Base-by-base conservation (phyloP, 2,113 vertebrate species). In the human (Homo sapiens) region DNA sequence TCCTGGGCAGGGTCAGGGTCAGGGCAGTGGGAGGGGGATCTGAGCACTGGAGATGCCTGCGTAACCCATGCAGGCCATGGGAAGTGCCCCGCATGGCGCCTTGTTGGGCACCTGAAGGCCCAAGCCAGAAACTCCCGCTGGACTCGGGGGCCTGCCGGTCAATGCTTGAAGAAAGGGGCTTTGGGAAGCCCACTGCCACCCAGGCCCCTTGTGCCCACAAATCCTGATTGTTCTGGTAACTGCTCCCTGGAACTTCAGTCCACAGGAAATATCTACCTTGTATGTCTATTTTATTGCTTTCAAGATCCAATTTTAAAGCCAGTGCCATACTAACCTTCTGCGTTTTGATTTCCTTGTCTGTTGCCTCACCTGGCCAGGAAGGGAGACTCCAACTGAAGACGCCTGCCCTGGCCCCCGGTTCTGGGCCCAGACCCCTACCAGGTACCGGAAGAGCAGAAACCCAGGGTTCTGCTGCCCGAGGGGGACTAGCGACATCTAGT, bases 241-340 rank as follows among this genome's bases (percentile, higher is more conserved):
- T 1, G 8, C 43, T 40, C 10, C 38, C 30, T 27, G 9, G 25
- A 76, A 38, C 40, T 72, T 70, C 5, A 35, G 4, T 22, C 23
- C 8, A 0, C 30, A 4, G 3, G 5, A 35, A 38, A 5, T 32
- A 5, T 57, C 14, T 40, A 1, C 43, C 11, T 0, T 0, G 3
- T 2, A 17, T 5, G 20, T 20, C 27, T 23, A 1, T 22, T 27
- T 89, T 35, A 48, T 32, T 66, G 5, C 14, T 50, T 55, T 55
- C 20, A 55, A 55, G 52, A 55, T 20, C 52, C 52, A 55, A 55
- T 55, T 64, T 64, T 32, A 78, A 13, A 10, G 27, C 6, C 32
- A 5, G 40, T 5, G 61, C n/a, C 0, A 27, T 0, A 11, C 40
- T 6, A 18, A 48, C 8, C 3, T 22, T 22, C 30, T 11, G 32